phyloP scores from a whole-genome alignment of 2,797 vertebrate genomes.

The Paratrypauchen microcephalus region DNA sequence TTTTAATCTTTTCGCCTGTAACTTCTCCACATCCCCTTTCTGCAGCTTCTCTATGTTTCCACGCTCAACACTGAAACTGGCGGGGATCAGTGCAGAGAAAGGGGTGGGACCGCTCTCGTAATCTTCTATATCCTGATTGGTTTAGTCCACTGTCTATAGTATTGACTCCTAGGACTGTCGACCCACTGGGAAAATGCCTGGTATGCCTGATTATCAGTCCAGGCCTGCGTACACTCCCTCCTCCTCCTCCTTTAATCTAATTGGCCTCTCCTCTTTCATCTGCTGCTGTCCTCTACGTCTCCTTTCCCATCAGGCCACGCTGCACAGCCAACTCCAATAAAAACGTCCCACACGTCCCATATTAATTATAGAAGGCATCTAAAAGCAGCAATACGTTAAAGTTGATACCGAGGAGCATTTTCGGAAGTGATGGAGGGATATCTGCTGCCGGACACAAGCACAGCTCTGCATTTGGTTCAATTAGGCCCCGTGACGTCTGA shows the following conservation, averaged over 20 bases:
- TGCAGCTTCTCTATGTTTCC: no score
- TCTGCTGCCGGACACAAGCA: slow-evolving; percentile 5
- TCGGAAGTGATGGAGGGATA: slow-evolving; percentile 3
- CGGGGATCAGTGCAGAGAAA: no score
- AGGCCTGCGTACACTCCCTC: slow-evolving; percentile 26
- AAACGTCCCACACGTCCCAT: neutral
- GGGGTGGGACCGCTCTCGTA: no score
- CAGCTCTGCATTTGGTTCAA: slow-evolving; percentile 40
- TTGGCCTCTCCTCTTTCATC: slow-evolving; percentile 44
- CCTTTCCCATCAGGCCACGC: slow-evolving; percentile 13
- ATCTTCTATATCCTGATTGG: no score
- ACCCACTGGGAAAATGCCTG: no score
- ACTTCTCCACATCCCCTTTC: no score
- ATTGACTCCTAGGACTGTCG: no score
- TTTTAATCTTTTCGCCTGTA: no score
- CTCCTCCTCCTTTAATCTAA: slow-evolving; percentile 64
- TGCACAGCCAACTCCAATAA: neutral
- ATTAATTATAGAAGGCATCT: neutral
- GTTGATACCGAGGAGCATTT: neutral
- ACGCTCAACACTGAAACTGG: no score
- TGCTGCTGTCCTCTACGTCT: slow-evolving; percentile 6
- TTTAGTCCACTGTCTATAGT: no score
- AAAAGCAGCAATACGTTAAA: neutral
- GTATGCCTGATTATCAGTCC: no score
- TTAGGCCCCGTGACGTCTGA: slow-evolving; percentile 40